Evolutionary conservation across 2,113 vertebrate species (phyloP).

Genomic region (Bostrychus sinensis): DNA sequence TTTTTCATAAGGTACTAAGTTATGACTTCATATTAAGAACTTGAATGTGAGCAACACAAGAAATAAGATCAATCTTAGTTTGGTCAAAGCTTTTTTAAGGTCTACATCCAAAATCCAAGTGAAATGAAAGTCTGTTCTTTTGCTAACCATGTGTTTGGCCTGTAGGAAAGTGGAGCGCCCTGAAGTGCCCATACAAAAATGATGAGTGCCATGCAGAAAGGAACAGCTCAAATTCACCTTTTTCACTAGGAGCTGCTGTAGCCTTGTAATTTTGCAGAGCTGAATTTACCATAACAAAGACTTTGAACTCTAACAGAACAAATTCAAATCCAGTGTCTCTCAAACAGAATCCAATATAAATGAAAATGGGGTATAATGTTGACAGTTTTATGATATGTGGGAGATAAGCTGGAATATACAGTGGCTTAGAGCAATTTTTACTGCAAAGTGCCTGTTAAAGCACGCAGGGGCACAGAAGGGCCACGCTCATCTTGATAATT

Average conservation of each 20-base stretch:
- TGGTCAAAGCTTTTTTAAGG: conserved; percentile 3
- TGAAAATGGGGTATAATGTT: conserved; percentile 61
- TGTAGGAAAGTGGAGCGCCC: conserved; percentile 7
- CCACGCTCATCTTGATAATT: conserved; percentile 58
- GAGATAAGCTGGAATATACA: conserved; percentile 57
- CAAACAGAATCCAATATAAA: conserved; percentile 63
- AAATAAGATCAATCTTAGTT: conserved; percentile 1
- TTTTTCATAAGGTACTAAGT: no score
- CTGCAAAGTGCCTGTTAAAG: conserved; percentile 58
- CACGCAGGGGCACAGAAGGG: conserved; percentile 43
- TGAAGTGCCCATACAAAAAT: conserved; percentile 24
- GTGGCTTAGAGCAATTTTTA: conserved; percentile 56
- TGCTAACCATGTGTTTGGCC: conserved; percentile 3
- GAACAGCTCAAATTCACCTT: neutral
- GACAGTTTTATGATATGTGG: conserved; percentile 57
- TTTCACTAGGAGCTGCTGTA: conserved; percentile 15
- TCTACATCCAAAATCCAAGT: neutral
- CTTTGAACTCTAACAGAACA: conserved; percentile 40
- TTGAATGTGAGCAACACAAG: neutral
- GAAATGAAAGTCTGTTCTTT: neutral
- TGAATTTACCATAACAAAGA: conserved; percentile 61
- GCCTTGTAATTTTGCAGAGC: conserved; percentile 43
- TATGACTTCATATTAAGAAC: neutral
- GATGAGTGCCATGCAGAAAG: conserved; percentile 30
- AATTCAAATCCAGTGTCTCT: conserved; percentile 46